Evolutionary conservation across 1,140 invertebrate genomes (phyloP).

Genomic region (Scylla paramamosain): DNA sequence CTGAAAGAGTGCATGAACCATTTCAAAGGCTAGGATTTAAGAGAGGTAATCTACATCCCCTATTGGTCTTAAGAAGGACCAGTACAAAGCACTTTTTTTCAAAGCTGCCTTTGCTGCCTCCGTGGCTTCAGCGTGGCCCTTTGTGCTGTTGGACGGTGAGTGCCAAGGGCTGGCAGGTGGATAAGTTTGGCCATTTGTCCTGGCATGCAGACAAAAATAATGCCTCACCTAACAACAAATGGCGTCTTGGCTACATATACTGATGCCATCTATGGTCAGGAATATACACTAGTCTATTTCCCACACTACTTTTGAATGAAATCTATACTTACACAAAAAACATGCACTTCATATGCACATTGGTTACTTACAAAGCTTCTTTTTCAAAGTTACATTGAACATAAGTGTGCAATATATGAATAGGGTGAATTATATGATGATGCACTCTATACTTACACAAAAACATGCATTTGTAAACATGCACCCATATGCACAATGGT

Average conservation of each 20-base stretch:
- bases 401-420: no score
- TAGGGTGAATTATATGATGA: no score
- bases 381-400: not conserved
- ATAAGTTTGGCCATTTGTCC: slow-evolving; percentile 2
- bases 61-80: not conserved
- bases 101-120: not conserved
- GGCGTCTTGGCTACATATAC: not conserved
- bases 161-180: not conserved
- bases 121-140: not conserved
- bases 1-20: slow-evolving; percentile 34
- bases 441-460: not conserved
- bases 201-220: not conserved
- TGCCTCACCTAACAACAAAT: not conserved
- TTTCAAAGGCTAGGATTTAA: not conserved
- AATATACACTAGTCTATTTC: not conserved
- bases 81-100: not conserved
- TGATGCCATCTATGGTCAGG: not conserved
- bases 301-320: not conserved
- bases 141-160: not conserved
- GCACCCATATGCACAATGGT: slow-evolving; percentile 17
- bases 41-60: not conserved
- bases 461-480: not conserved
- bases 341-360: slow-evolving; percentile 26
- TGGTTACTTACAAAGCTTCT: not conserved
- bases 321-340: not conserved